phyloP scores from a whole-genome alignment of 2,888 invertebrate genomes.

The Gisinianus flammeolus region DNA sequence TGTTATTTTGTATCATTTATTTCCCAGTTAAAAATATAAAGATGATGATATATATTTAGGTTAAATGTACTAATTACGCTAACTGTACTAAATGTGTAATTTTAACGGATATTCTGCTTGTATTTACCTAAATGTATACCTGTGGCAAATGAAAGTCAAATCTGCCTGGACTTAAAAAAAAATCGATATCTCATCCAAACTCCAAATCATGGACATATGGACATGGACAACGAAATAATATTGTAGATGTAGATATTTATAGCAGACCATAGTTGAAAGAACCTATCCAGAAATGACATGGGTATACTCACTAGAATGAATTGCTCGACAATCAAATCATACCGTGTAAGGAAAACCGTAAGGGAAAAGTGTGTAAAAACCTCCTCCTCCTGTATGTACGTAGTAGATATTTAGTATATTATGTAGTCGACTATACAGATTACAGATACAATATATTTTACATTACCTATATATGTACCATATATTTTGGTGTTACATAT shows the following conservation, averaged over 20 bases:
- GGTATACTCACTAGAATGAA: conserved; percentile 40
- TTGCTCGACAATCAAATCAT: conserved; percentile 47
- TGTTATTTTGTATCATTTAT: too few species aligned
- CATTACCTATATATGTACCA: neutral
- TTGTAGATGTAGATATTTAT: neutral
- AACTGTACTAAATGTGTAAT: too few species aligned
- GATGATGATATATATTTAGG: too few species aligned
- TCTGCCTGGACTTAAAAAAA: neutral
- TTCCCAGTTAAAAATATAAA: too few species aligned
- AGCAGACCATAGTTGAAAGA: conserved; percentile 21
- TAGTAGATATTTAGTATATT: neutral
- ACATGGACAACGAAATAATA: neutral
- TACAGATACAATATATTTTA: too few species aligned
- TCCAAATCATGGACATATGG: neutral
- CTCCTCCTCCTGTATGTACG: too few species aligned
- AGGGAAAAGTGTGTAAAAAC: neutral
- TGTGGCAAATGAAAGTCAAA: neutral
- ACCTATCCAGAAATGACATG: conserved; percentile 36
- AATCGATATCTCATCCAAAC: neutral
- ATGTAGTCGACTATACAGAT: too few species aligned
- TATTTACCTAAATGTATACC: neutral
- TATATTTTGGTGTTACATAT: neutral
- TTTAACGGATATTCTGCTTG: neutral
- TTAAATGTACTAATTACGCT: too few species aligned
- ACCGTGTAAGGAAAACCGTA: conserved; percentile 4